Percentiles rank a stretch among this genome's conserved stretches.
These are phyloP conservation scores for Ceyx erithaca DNA, from an alignment of 2,797 vertebrate species.

Conservation along the genomic window DNA sequence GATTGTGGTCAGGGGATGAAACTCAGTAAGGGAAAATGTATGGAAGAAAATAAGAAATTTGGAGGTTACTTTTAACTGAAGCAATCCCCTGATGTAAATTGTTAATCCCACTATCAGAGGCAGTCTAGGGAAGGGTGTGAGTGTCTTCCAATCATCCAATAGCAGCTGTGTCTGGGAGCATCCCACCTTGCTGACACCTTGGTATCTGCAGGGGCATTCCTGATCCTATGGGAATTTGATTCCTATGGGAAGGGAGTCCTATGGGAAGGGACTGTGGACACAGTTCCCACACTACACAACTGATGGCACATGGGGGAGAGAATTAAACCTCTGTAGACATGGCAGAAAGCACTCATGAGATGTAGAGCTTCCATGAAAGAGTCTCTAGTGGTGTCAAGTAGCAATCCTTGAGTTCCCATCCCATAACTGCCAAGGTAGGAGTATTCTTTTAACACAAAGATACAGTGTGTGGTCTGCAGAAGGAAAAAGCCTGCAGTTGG, in stretches of 20 bases:
- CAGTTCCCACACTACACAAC: neutral
- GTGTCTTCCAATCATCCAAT: neutral
- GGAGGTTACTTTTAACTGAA: neutral
- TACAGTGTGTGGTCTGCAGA: fast-evolving
- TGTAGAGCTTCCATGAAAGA: neutral
- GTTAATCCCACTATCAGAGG: neutral
- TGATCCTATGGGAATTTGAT: neutral
- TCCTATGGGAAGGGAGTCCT: neutral
- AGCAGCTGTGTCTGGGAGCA: neutral
- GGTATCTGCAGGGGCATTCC: neutral
- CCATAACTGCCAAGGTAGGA: neutral
- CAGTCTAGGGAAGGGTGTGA: neutral
- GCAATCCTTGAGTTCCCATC: neutral
- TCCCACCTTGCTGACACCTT: neutral
- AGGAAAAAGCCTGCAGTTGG: neutral
- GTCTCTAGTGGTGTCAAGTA: neutral
- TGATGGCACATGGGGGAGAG: no score
- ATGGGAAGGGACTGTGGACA: no score
- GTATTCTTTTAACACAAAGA: neutral
- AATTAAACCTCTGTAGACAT: neutral
- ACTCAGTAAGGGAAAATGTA: neutral
- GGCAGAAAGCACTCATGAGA: neutral
- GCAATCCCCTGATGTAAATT: neutral
- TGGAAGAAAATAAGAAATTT: neutral
- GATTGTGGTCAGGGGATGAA: neutral